Conservation (phyloP, 2,797 vertebrate species). For the Mareca strepera region DNA sequence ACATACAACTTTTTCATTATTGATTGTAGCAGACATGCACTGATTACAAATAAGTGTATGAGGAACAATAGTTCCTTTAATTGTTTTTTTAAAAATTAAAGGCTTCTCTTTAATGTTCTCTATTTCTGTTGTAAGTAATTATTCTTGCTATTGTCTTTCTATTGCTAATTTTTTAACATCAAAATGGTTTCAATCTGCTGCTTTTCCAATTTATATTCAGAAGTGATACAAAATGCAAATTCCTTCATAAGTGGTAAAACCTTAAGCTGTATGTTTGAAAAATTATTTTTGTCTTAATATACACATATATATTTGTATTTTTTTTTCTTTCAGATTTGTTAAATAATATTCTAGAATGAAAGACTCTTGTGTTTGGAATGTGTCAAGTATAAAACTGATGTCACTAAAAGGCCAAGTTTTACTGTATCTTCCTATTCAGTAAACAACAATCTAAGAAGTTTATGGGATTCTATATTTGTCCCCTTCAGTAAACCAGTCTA, state of each 20-base stretch:
- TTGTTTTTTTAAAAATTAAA: not conserved
- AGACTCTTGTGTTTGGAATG: not conserved
- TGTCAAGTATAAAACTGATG: not conserved
- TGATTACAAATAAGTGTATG: accelerated
- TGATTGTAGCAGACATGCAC: not conserved
- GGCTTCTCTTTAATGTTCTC: not conserved
- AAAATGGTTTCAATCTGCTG: not conserved
- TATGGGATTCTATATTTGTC: not conserved
- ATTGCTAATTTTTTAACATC: not conserved
- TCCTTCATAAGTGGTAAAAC: not conserved
- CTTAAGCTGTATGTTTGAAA: not conserved
- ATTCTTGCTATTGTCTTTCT: not conserved
- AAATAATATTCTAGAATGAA: not conserved
- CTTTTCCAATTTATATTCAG: not conserved
- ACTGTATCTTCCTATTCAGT: not conserved
- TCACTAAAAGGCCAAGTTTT: not conserved
- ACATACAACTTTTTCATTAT: not conserved
- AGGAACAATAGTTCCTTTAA: not conserved
- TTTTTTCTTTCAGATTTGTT: not conserved
- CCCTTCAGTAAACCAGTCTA: not conserved
- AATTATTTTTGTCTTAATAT: not conserved
- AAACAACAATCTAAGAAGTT: not conserved
- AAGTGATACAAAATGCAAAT: not conserved
- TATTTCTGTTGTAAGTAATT: not conserved
- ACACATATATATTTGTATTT: no score